Evolutionary conservation across 2,888 invertebrate species (phyloP).

Genomic region (Eubasilissa splendida): DNA sequence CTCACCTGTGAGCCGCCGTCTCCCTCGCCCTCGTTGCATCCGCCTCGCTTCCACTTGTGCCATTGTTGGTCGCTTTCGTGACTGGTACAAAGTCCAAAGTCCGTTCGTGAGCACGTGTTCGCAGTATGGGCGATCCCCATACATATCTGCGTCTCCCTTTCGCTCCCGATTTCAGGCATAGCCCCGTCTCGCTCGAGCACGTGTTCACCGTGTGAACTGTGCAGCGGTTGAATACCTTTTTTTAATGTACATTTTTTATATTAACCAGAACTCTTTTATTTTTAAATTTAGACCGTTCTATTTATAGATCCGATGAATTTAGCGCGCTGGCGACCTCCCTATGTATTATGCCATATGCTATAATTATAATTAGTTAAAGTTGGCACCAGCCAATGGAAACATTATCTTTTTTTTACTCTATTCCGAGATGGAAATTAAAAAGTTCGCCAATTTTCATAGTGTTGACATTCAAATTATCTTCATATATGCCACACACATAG

Average conservation of each 20-base stretch:
- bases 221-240: conserved; percentile 31
- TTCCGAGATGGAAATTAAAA: too few relatives aligned
- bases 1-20: conserved; percentile 20
- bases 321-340: too few relatives aligned
- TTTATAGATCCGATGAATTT: too few relatives aligned
- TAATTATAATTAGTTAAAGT: too few relatives aligned
- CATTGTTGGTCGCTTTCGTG: conserved; percentile 22
- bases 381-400: too few relatives aligned
- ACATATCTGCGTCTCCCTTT: conserved; percentile 26
- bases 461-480: too few relatives aligned
- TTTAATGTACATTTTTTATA: not conserved
- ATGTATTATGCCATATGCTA: too few relatives aligned
- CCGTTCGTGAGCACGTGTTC: conserved; percentile 50
- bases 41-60: conserved; percentile 35
- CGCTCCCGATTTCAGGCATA: conserved; percentile 7
- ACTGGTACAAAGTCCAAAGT: conserved; percentile 53
- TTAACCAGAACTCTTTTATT: too few relatives aligned
- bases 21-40: conserved; percentile 7
- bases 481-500: too few relatives aligned
- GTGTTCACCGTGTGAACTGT: conserved; percentile 36
- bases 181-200: conserved; percentile 46
- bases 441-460: too few relatives aligned
- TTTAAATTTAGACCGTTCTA: too few relatives aligned
- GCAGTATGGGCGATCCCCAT: conserved; percentile 46
- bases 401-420: too few relatives aligned